Evolutionary conservation across 1,140 invertebrate genomes (phyloP), one percentile per base, ranked within the genome.

Genomic region (Dendroctonus valens): DNA sequence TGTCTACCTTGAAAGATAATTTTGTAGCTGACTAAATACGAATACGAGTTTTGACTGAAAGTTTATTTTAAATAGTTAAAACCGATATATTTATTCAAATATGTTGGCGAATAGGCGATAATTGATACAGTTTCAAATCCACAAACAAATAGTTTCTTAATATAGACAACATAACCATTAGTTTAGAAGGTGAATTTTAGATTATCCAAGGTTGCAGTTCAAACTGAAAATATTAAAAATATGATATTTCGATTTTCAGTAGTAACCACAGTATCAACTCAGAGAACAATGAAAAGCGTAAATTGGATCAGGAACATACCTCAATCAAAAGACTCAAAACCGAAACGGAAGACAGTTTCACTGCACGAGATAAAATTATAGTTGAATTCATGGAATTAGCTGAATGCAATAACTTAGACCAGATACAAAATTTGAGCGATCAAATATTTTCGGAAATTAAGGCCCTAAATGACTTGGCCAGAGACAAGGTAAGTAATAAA

Each of bases 381-480:
- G 81, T 80, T 63, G 84, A 86, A 50, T 86, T 83, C 75, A 84
- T 86, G 58, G 82, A 85, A 58, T 80, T 78, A 7, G 79, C 83
- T 2, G 81, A 83, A 0, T 81, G 81, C 62, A 81, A 81, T 67
- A 84, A 77, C 67, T 66, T 83, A 4, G 84, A 85, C 15, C 84
- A 87, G 71, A 81, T 87, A 53, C 81, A 85, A 59, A 77, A 78
- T 57, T 81, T 84, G 58, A 82, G 83, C 0, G 84, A 86, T 67
- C 83, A 83, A 67, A 73, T 87, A 7, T 76, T 84, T 6, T 74
- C 79, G 15, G 87, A 89, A 74, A 86, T 89, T 66, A 79, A 86
- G 73, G 85, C 86, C 0, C 77, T 92, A 51, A 81, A 86, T 51
- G 86, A 89, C 68, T 73, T 91, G 9, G 84, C 88, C 2, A 83